Percentiles rank a stretch among this genome's conserved stretches.
Conservation (phyloP, 2,797 vertebrate genomes). For the Momotus momota region DNA sequence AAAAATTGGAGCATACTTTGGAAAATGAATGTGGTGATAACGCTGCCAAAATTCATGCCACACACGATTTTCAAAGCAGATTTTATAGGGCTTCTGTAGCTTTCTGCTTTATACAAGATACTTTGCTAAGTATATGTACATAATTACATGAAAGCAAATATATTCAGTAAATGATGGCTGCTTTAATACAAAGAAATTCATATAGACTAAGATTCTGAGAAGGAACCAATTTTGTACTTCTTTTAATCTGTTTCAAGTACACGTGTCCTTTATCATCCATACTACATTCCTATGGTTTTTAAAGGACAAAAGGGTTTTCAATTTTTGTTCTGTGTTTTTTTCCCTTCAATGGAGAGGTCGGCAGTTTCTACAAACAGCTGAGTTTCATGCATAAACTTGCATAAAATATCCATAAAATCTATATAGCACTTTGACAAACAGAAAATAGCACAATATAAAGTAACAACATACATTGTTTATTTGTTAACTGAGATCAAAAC, state of each 20-base stretch:
- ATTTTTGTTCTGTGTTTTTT: neutral
- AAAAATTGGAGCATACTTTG: conserved; percentile 4
- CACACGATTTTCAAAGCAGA: conserved; percentile 21
- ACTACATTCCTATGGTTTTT: neutral
- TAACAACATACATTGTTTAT: conserved; percentile 13
- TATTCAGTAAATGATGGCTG: neutral
- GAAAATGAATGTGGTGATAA: neutral
- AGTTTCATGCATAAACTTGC: conserved; percentile 56
- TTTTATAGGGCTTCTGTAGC: conserved; percentile 45
- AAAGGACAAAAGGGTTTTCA: conserved; percentile 24
- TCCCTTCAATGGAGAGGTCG: neutral
- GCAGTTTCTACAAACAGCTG: conserved; percentile 47
- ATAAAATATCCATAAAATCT: conserved; percentile 65
- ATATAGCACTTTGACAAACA: conserved; percentile 42
- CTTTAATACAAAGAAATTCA: conserved; percentile 50
- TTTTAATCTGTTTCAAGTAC: conserved; percentile 38
- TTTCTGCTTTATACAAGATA: conserved; percentile 37
- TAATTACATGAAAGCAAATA: conserved; percentile 53
- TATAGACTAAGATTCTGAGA: neutral
- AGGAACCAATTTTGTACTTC: neutral
- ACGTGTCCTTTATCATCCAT: neutral
- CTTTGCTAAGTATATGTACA: conserved; percentile 38
- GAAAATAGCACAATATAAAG: conserved; percentile 48
- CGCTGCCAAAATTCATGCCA: conserved; percentile 4
- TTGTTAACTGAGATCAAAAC: conserved; percentile 48